Conservation (phyloP, 2,113 vertebrate species). For the Passer domesticus region DNA sequence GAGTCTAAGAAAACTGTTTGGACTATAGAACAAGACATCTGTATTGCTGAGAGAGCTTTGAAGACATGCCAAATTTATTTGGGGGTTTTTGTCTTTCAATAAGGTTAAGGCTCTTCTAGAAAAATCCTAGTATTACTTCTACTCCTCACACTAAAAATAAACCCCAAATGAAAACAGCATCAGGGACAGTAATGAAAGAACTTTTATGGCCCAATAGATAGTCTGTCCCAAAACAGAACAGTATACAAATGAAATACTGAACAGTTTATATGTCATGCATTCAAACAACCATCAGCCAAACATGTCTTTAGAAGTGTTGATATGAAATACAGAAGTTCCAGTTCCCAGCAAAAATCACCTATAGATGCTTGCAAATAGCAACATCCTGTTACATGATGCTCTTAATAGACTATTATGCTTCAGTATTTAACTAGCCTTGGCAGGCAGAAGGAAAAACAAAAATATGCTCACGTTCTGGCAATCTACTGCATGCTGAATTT, state of each 20-base stretch:
- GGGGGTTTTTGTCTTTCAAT: not conserved
- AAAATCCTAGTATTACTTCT: not conserved
- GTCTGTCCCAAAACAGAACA: not conserved
- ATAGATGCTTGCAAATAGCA: constrained; percentile 12
- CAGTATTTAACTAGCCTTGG: constrained; percentile 24
- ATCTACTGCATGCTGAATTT: not conserved
- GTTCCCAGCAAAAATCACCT: not conserved
- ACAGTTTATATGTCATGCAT: not conserved
- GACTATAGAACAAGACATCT: not conserved
- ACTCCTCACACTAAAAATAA: not conserved
- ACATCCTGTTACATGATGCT: not conserved
- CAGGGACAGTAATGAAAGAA: not conserved
- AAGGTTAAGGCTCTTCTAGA: not conserved
- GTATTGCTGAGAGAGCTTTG: constrained; percentile 19
- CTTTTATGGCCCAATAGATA: not conserved
- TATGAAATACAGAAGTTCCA: not conserved
- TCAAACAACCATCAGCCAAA: not conserved
- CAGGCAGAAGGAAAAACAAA: constrained; percentile 40
- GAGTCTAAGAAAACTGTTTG: constrained; percentile 4
- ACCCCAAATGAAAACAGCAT: not conserved
- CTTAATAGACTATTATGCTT: not conserved
- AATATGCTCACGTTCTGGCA: constrained; percentile 28
- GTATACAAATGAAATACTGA: not conserved
- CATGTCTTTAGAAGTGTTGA: not conserved
- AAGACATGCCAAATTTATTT: constrained; percentile 11